Conservation (phyloP, 2,113 vertebrate species). For the Pachypanchax playfairii region DNA sequence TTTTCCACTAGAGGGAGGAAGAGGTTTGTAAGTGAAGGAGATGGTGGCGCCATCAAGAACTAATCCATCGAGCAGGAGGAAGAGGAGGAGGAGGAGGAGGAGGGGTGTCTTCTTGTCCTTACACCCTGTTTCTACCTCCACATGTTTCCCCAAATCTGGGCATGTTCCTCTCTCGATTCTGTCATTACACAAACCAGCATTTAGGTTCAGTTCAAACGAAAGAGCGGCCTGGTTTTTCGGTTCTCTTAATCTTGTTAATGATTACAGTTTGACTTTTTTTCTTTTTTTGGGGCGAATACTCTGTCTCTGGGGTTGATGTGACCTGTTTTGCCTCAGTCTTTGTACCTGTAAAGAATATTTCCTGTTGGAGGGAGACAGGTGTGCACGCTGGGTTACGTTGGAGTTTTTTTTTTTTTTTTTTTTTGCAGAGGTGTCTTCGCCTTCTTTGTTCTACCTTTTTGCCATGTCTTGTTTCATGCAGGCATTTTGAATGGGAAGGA, state of each 20-base stretch:
- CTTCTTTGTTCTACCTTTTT: slow-evolving; percentile 47
- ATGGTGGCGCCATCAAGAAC: slow-evolving; percentile 83
- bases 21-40: slow-evolving; percentile 89
- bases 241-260: slow-evolving; percentile 50
- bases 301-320: slow-evolving; percentile 48
- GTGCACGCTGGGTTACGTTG: slow-evolving; percentile 16
- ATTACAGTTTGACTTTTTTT: slow-evolving; percentile 42
- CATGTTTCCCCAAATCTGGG: slow-evolving; percentile 23
- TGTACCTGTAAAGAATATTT: slow-evolving; percentile 49
- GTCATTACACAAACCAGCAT: slow-evolving; percentile 60
- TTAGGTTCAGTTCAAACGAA: slow-evolving; percentile 52
- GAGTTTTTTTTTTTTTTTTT: slow-evolving; percentile 2
- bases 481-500: slow-evolving; percentile 20
- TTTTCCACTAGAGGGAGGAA: slow-evolving; percentile 82
- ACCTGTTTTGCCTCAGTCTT: slow-evolving; percentile 47
- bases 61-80: slow-evolving; percentile 52
- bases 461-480: slow-evolving; percentile 27
- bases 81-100: slow-evolving; percentile 4
- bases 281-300: slow-evolving; percentile 59
- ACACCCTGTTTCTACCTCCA: slow-evolving; percentile 34
- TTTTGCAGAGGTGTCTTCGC: slow-evolving; percentile 7
- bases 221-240: slow-evolving; percentile 25
- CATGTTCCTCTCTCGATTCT: slow-evolving; percentile 39
- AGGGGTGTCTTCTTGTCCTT: slow-evolving; percentile 18
- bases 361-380: slow-evolving; percentile 25